phyloP scores from a whole-genome alignment of 1,140 invertebrate species.

The Meloidogyne hapla region DNA sequence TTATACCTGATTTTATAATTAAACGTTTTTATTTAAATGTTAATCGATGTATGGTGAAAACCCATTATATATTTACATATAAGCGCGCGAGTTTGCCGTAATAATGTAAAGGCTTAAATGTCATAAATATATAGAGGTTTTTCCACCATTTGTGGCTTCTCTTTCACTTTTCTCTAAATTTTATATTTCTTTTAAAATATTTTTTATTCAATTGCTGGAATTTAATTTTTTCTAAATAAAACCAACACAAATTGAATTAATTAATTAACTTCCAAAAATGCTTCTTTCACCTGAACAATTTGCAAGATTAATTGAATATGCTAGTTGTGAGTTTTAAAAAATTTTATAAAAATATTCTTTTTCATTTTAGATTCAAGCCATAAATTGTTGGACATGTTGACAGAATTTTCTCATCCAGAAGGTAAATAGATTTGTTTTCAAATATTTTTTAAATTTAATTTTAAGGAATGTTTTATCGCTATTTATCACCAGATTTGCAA shows the following conservation, averaged over 20 bases:
- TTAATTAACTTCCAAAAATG: constrained; percentile 44
- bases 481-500: constrained; percentile 56
- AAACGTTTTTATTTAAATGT: background rate
- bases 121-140: background rate
- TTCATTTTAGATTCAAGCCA: constrained; percentile 57
- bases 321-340: constrained; percentile 58
- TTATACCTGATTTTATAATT: background rate
- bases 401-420: constrained; percentile 59
- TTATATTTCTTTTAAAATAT: background rate
- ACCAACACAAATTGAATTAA: background rate
- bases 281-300: constrained; percentile 62
- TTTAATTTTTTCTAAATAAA: no score
- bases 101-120: background rate
- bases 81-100: background rate
- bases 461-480: constrained; percentile 57
- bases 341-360: background rate
- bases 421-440: constrained; percentile 6
- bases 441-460: background rate
- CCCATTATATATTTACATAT: background rate
- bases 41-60: background rate
- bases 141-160: constrained; percentile 5
- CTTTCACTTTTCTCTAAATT: background rate
- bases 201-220: background rate
- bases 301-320: constrained; percentile 61
- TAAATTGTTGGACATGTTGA: constrained; percentile 59